Percentiles rank a stretch among this genome's conserved stretches.
Conservation (phyloP, 2,797 vertebrate genomes). For the Amblyraja radiata region DNA sequence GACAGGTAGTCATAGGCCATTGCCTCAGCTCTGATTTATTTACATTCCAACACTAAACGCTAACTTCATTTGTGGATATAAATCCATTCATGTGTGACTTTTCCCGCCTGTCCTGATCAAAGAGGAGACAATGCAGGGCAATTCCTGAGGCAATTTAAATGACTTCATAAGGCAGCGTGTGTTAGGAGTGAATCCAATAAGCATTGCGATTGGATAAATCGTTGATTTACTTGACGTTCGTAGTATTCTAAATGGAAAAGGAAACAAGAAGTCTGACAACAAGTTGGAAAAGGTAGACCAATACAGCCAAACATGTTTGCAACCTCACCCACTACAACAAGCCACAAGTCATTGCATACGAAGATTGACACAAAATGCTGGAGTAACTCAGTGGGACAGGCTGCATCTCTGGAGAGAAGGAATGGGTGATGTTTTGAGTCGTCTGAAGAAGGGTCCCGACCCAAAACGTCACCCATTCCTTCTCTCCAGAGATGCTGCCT, state of each 20-base stretch:
- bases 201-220: neutral
- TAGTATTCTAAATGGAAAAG: neutral
- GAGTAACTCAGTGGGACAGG: no score
- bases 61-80: neutral
- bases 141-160: neutral
- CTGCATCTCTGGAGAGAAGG: no score
- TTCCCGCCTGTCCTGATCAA: neutral
- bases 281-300: neutral
- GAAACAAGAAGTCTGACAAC: neutral
- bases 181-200: neutral
- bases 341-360: neutral
- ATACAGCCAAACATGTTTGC: no score
- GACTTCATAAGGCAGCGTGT: neutral
- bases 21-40: neutral
- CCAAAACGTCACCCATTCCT: no score
- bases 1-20: neutral
- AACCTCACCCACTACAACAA: neutral
- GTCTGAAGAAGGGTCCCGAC: no score
- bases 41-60: neutral
- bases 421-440: no score
- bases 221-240: neutral
- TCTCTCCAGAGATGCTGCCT: no score
- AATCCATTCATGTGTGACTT: neutral
- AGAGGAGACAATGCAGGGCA: neutral
- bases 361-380: no score